Percentiles rank a stretch among this genome's conserved stretches.
Evolutionary conservation across 2,888 invertebrate genomes (phyloP).

Genomic region (Zhuqinia jingwanae): DNA sequence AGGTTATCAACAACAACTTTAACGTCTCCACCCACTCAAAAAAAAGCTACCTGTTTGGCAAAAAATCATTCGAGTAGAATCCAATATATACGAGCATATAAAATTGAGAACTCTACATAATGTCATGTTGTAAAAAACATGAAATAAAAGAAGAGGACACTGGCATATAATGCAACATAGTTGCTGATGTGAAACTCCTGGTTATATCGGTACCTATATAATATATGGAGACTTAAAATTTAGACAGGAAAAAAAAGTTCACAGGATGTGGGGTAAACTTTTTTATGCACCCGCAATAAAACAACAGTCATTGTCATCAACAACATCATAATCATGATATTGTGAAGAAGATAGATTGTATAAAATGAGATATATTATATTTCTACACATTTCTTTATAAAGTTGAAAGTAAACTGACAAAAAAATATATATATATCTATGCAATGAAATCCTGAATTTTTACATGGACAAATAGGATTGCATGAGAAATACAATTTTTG

Average conservation of each 20-base stretch:
- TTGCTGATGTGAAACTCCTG: not conserved
- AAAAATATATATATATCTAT: not conserved
- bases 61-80: not conserved
- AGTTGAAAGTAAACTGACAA: not conserved
- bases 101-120: no score
- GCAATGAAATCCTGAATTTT: not conserved
- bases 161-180: constrained; percentile 26
- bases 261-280: constrained; percentile 63
- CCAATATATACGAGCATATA: not conserved
- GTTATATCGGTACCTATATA: not conserved
- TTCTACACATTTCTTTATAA: not conserved
- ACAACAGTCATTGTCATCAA: constrained; percentile 56
- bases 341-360: constrained; percentile 36
- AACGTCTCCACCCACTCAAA: not conserved
- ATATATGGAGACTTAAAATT: not conserved
- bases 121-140: not conserved
- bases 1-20: not conserved
- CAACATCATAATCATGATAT: constrained; percentile 8
- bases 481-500: constrained; percentile 62
- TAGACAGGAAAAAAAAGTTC: constrained; percentile 40
- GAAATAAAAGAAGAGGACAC: constrained; percentile 10
- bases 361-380: no score
- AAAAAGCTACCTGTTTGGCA: not conserved
- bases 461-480: constrained; percentile 53
- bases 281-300: constrained; percentile 57